phyloP scores from a whole-genome alignment of 2,113 vertebrate genomes.

The Corythornis vintsioides region DNA sequence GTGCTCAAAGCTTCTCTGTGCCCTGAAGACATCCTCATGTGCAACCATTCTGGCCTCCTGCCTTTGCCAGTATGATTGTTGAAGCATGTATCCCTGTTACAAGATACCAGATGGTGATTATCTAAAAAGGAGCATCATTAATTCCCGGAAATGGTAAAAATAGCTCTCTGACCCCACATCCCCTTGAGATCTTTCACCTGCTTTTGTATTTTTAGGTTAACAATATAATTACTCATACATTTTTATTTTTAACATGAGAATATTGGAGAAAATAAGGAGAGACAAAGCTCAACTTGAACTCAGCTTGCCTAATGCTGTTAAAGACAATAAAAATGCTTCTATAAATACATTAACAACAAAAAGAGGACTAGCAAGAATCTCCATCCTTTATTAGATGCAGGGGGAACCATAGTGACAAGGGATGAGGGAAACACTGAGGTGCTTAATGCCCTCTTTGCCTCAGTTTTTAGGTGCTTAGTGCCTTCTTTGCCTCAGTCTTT shows the following conservation, averaged over 20 bases:
- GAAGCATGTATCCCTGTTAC: background rate
- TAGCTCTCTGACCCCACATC: background rate
- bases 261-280: background rate
- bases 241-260: background rate
- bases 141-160: background rate
- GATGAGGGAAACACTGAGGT: too few species aligned
- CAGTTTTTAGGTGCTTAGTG: too few species aligned
- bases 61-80: background rate
- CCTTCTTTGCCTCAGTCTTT: too few species aligned
- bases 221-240: background rate
- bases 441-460: too few species aligned
- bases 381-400: too few species aligned
- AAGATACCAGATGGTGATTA: background rate
- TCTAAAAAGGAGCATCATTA: background rate
- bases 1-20: background rate
- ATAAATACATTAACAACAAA: too few species aligned
- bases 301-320: too few species aligned
- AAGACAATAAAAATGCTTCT: too few species aligned
- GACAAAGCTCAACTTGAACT: too few species aligned
- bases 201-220: background rate
- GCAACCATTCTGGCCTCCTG: background rate
- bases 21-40: background rate
- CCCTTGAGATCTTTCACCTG: background rate
- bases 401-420: too few species aligned
- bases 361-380: too few species aligned